Evolutionary conservation across 2,888 invertebrate species (phyloP), one percentile per base, ranked within the genome.

Genomic region (Augochlorella aurata): DNA sequence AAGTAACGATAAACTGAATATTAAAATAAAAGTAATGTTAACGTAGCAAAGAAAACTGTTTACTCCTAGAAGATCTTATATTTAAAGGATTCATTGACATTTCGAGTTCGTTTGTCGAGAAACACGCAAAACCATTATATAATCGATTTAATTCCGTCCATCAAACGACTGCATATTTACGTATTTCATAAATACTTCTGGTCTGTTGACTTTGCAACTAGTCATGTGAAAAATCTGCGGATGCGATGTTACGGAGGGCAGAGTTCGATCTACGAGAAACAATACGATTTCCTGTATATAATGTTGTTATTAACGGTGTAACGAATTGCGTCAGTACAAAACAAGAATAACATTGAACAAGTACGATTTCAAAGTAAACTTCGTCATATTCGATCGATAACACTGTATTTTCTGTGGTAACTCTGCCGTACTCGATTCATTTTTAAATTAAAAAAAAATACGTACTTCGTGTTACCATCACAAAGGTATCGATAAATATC

Each of bases 141-240:
- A 63, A 76, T 81, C 76, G 24, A 81, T 77, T 67, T 77, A 77
- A 82, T 77, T 81, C 77, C 82, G 82, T 82, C 82, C 82, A 66
- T 63, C 69, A 21, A 61, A 67, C 44, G 74, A 74, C 49, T 38
- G n/a, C 29, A 74, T 50, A 54, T 65, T 68, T 44, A 16, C 50
- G 38, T 24, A 7, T 54, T 52, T 54, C 63, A 29, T 75, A 61
- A 73, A 74, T 24, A 65, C 29, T 65, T 18, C 61, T 45, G 49
- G 18, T 44, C 9, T 24, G 38, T 49, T 66, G 77, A 49, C n/a
- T 74, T 9, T 38, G 49, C 65, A 68, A 75, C 65, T 76, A 68
- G 38, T 61, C 63, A 49, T 49, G 44, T 61, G 54, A 12, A 52
- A 8, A 16, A 70, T 49, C 54, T 18, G 18, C 24, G 29, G 44